Evolutionary conservation across 2,113 vertebrate genomes (phyloP).

Genomic region (Corythornis cristatus): DNA sequence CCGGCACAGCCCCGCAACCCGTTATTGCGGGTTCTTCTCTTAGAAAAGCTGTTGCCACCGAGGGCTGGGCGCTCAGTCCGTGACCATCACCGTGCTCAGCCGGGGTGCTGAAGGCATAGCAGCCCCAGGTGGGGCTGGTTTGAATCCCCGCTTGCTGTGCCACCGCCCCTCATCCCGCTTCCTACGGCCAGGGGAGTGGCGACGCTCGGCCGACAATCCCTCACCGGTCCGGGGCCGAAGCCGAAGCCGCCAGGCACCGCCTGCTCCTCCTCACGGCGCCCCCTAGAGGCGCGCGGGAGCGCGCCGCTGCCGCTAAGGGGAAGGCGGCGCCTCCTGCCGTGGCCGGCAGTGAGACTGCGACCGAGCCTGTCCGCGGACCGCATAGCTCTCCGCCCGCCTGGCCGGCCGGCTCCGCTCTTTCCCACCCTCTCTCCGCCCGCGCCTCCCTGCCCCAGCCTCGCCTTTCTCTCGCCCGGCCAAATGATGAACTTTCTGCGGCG

Average conservation of each 20-base stretch:
- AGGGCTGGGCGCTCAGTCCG: background rate
- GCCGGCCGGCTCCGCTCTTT: background rate
- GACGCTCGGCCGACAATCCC: background rate
- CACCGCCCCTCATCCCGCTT: background rate
- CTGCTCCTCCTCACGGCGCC: background rate
- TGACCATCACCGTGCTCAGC: background rate
- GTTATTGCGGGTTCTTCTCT: background rate
- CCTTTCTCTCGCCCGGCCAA: conserved; percentile 51
- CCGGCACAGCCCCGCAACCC: background rate
- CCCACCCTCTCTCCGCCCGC: background rate
- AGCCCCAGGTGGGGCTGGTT: background rate
- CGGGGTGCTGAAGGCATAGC: too few species aligned
- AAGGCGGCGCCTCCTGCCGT: background rate
- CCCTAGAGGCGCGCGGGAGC: background rate
- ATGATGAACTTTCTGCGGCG: conserved; percentile 97
- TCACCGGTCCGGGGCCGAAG: background rate
- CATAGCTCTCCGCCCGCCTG: background rate
- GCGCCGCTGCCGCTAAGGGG: background rate
- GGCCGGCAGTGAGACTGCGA: background rate
- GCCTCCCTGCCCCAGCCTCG: background rate
- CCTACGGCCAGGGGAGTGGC: background rate
- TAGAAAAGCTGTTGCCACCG: background rate
- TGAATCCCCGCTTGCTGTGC: background rate
- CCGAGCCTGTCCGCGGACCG: conserved; percentile 34
- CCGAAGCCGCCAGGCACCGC: background rate